A percentile compares a stretch with the other conserved stretches of the same genome.
Conservation (phyloP, 1,140 invertebrate genomes). For the Matsumurasca onukii region DNA sequence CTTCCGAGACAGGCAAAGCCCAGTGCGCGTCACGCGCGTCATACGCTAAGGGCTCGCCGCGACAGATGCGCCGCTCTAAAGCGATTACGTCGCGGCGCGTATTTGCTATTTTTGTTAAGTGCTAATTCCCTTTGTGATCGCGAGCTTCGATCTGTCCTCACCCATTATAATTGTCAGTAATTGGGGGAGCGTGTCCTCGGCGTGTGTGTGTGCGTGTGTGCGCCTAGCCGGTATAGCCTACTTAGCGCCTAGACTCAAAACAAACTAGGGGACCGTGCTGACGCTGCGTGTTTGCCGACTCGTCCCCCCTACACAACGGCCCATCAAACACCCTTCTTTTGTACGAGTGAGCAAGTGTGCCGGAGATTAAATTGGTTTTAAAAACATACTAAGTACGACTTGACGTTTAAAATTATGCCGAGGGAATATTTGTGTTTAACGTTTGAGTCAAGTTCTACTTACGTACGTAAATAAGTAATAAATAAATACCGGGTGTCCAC, state of each 20-base stretch:
- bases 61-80: conserved; percentile 14
- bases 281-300: neutral
- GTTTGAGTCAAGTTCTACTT: no score
- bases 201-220: no score
- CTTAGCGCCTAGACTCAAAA: no score
- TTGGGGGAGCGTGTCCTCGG: neutral
- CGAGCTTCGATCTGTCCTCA: neutral
- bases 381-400: neutral
- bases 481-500: no score
- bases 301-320: neutral
- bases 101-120: conserved; percentile 25
- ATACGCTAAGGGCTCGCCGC: neutral
- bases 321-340: no score
- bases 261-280: neutral
- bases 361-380: neutral
- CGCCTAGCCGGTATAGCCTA: no score
- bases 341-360: neutral
- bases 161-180: neutral
- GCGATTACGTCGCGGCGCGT: neutral
- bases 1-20: neutral
- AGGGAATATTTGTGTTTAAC: no score
- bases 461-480: no score
- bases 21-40: neutral
- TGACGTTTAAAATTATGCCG: no score
- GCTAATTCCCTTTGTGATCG: conserved; percentile 11